These are phyloP conservation scores for Jacana jacana DNA, from an alignment of 2,113 vertebrate species.

Conservation along the genomic window DNA sequence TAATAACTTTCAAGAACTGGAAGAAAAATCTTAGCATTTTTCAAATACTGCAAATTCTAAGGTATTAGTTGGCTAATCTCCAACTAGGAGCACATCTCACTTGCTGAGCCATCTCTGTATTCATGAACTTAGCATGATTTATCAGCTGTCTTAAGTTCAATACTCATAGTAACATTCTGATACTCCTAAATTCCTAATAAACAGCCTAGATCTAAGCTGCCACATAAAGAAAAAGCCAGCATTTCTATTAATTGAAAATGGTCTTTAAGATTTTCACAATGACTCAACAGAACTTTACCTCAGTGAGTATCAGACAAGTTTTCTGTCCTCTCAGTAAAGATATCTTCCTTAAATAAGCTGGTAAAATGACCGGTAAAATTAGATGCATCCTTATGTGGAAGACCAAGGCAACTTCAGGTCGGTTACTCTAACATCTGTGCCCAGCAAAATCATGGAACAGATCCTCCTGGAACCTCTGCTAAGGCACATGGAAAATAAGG, in stretches of 20 bases:
- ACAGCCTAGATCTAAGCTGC: background rate
- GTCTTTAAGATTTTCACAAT: background rate
- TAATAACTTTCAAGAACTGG: background rate
- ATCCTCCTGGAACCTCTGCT: no score
- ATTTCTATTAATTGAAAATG: background rate
- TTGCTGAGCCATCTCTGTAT: background rate
- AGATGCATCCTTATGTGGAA: background rate
- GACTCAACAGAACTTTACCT: background rate
- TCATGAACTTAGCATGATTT: background rate
- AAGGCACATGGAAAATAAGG: no score
- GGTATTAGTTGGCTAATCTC: background rate
- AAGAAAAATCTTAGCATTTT: background rate
- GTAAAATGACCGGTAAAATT: background rate
- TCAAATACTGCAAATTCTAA: background rate
- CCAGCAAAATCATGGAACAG: no score
- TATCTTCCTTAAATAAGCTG: background rate
- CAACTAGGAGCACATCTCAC: background rate
- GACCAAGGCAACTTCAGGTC: no score
- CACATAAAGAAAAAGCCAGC: background rate
- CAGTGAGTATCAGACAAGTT: background rate
- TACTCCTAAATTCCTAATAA: background rate
- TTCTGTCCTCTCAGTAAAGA: background rate
- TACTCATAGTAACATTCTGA: background rate
- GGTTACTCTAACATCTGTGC: no score
- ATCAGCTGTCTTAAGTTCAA: background rate